Evolutionary conservation across 2,113 vertebrate genomes (phyloP), one percentile per base, ranked within the genome.

Genomic region (Syngnathus typhle): DNA sequence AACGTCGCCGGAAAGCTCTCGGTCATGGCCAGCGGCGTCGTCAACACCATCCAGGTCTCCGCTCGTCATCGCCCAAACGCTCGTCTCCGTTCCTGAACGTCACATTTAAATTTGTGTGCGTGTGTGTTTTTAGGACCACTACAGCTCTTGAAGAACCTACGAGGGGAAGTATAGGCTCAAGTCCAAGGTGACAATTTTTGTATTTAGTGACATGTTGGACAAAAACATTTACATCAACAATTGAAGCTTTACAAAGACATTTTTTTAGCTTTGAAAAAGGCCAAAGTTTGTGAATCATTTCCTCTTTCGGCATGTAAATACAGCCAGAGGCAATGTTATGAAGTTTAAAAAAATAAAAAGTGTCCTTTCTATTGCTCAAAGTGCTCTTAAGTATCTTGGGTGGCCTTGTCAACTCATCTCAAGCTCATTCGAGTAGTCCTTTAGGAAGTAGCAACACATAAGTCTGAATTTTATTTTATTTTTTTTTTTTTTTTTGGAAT

Each of bases 1-100:
- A 94, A 94, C 0, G 94, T 98, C 0, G 97, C 97, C 0, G 97
- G 97, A 16, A 96, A 91, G 61, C 94, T 99, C 32, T 98, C 96
- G 0, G 94, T 95, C 51, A 93, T 99, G 81, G 97, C 97, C 70
- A 98, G 94, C 12, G 96, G 95, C 0, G 95, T 99, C 2, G 94
- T 98, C 85, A 94, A 86, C 23, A 90, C 94, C 8, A 97, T 99
- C 77, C 97, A 99, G 95, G 97, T 98, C 1, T 21, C 37, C n/a
- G 54, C 49, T 18, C 7, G 0, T 1, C 52, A 5, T 46, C 19
- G 16, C 12, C 27, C 19, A 65, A 6, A 6, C 44, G 19, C 10
- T 1, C 27, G 4, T 21, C 37, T 6, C 51, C 8, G 3, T 51
- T 54, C 23, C 32, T 54, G 3, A 13, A 12, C 7, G 15, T 58